phyloP scores from a whole-genome alignment of 2,888 invertebrate species.

The Liodrosophila aerea region DNA sequence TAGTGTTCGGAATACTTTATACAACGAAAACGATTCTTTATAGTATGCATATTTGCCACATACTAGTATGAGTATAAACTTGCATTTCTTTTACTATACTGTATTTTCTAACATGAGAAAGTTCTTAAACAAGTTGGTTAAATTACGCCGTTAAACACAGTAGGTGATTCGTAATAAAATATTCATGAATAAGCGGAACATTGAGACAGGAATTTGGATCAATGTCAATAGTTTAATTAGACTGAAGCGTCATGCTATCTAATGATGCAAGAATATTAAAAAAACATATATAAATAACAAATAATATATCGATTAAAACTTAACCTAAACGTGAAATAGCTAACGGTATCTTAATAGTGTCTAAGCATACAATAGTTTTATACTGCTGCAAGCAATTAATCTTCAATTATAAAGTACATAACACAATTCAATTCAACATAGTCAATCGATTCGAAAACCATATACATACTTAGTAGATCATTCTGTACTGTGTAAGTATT shows the following conservation, averaged over 20 bases:
- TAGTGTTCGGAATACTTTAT: conserved; percentile 8
- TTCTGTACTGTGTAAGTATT: conserved; percentile 25
- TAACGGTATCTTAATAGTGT: conserved; percentile 9
- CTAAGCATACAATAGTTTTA: conserved; percentile 31
- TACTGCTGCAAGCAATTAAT: conserved; percentile 38
- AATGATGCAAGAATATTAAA: conserved; percentile 36
- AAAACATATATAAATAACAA: conserved; percentile 10
- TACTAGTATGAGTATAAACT: not conserved
- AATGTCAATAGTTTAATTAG: conserved; percentile 41
- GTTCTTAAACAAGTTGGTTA: not conserved
- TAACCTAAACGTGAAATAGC: no score
- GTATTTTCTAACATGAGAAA: not conserved
- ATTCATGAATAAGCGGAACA: conserved; percentile 1
- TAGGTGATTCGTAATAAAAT: not conserved
- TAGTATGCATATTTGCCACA: not conserved
- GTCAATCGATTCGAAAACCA: not conserved
- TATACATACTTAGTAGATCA: not conserved
- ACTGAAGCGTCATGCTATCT: conserved; percentile 42
- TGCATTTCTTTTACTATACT: not conserved
- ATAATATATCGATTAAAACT: conserved; percentile 7
- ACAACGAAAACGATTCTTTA: conserved; percentile 21
- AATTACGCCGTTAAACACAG: not conserved
- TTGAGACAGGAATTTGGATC: conserved; percentile 20
- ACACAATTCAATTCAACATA: conserved; percentile 2
- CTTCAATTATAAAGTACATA: conserved; percentile 26